Evolutionary conservation across 2,113 vertebrate species (phyloP).

Genomic region (Forbesichthys papilliferus): DNA sequence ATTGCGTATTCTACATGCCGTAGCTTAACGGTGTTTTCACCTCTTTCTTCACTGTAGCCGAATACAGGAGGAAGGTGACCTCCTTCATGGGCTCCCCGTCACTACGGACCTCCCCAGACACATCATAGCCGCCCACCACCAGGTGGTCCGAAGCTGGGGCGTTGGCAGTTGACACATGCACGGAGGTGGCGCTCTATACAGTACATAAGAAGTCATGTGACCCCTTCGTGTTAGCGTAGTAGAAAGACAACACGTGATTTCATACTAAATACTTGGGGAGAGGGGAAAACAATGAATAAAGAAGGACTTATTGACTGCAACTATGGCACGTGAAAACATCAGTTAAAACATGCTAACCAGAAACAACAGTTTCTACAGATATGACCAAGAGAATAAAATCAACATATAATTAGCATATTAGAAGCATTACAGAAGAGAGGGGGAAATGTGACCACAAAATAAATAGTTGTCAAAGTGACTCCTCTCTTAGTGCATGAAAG

Average conservation of each 20-base stretch:
- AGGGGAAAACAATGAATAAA: too few species aligned
- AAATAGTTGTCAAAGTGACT: neutral
- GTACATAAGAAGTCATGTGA: slow-evolving; percentile 5
- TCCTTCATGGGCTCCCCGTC: slow-evolving; percentile 98
- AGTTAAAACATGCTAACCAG: too few species aligned
- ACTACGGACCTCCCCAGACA: slow-evolving; percentile 91
- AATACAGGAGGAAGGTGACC: slow-evolving; percentile 96
- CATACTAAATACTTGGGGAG: too few species aligned
- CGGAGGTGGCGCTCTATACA: slow-evolving; percentile 81
- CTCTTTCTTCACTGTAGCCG: slow-evolving; percentile 83
- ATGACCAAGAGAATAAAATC: too few species aligned
- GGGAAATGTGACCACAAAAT: neutral
- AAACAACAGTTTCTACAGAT: too few species aligned
- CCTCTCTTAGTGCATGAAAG: neutral
- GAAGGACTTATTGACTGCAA: too few species aligned
- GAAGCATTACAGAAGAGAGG: neutral
- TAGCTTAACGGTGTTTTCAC: slow-evolving; percentile 56
- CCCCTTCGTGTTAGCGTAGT: too few species aligned
- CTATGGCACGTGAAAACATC: too few species aligned
- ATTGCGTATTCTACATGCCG: too few species aligned
- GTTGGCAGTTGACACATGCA: slow-evolving; percentile 87
- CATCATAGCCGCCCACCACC: slow-evolving; percentile 91
- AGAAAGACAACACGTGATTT: too few species aligned
- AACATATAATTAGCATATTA: too few species aligned
- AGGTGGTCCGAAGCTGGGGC: slow-evolving; percentile 82